Evolutionary conservation across 2,797 vertebrate species (phyloP), one percentile per base, ranked within the genome.

Genomic region (Rhyacichthys aspro): DNA sequence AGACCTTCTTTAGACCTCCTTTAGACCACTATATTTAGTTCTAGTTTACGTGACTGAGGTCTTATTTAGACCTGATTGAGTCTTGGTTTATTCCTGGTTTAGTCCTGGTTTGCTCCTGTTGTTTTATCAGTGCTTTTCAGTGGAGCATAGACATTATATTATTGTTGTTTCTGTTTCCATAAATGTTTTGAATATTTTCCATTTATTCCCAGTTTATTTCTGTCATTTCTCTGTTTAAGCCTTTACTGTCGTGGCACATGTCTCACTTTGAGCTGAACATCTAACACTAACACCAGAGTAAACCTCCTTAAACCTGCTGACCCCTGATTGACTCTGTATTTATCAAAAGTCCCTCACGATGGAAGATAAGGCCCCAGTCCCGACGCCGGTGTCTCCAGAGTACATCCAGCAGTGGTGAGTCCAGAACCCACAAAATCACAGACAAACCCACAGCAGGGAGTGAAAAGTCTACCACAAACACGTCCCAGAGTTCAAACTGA

Each of bases 381-480:
- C 91, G 74, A 83, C 92, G 87, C 92, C 91, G 75, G 87, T 92
- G 55, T 92, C 91, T 69, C 89, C 91, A 78, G 92, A 93, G 83
- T 94, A 94, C 82, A 91, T 94, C 69, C 93, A 93, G 15, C 91
- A 93, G 85, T 94, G 93, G 93, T 94, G 91, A 94, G 93, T 94
- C 44, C 12, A n/a, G 14, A 32, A 32, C 23, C 8, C 7, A 33
- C 1, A 48, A 3, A 8, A 17, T 17, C 33, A 8, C 7, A n/a
- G 5, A 28, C 18, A 23, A 9, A 28, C 18, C 7, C 2, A 36
- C 28, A 1, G 1, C 1, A 33, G 10, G 32, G 28, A 4, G 5
- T 1, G 11, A 23, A 1, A 11, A 36, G n/a, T n/a, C n/a, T n/a
- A 38, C 1, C 46, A 3, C 2, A n/a, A 38, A 19, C 49, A 12